Percentiles rank a stretch among this genome's conserved stretches.
Evolutionary conservation across 1,140 invertebrate species (phyloP).

Genomic region (Drosophila fuyamai): DNA sequence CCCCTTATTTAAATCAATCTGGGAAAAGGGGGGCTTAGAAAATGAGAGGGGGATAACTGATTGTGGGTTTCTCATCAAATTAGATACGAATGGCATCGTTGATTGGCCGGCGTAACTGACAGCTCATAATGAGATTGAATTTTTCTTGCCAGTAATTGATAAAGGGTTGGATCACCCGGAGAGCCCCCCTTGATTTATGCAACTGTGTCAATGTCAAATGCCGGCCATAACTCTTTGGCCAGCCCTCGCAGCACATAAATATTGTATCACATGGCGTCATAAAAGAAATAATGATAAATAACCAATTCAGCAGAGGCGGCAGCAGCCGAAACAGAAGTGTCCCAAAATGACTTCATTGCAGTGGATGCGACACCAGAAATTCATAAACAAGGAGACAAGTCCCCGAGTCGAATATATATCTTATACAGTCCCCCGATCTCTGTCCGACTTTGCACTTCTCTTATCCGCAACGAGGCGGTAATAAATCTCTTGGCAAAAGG

Average conservation of each 20-base stretch:
- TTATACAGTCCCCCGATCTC: constrained; percentile 11
- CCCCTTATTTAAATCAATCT: constrained; percentile 73
- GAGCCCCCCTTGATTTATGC: constrained; percentile 57
- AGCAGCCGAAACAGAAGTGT: constrained; percentile 39
- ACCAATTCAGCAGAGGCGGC: constrained; percentile 67
- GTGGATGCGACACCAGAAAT: constrained; percentile 59
- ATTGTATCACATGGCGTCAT: constrained; percentile 80
- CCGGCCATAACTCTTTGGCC: constrained; percentile 58
- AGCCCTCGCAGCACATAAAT: constrained; percentile 62
- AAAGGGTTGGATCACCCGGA: constrained; percentile 51
- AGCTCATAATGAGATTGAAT: constrained; percentile 57
- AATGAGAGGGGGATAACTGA: constrained; percentile 23
- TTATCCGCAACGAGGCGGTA: constrained; percentile 79
- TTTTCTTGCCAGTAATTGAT: constrained; percentile 50
- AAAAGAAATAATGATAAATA: constrained; percentile 82
- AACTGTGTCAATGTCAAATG: constrained; percentile 77
- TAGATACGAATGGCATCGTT: constrained; percentile 61
- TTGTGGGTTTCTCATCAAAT: constrained; percentile 52
- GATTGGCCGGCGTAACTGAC: constrained; percentile 64
- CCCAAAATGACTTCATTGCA: constrained; percentile 71
- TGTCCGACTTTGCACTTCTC: constrained; percentile 62
- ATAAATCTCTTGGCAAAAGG: constrained; percentile 76
- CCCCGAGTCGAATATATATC: constrained; percentile 43
- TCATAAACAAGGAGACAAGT: constrained; percentile 62
- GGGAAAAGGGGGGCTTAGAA: constrained; percentile 5